Percentiles rank a stretch among this genome's conserved stretches.
These are phyloP conservation scores for Centrocercus urophasianus DNA, from an alignment of 2,113 vertebrate genomes.

Conservation along the genomic window DNA sequence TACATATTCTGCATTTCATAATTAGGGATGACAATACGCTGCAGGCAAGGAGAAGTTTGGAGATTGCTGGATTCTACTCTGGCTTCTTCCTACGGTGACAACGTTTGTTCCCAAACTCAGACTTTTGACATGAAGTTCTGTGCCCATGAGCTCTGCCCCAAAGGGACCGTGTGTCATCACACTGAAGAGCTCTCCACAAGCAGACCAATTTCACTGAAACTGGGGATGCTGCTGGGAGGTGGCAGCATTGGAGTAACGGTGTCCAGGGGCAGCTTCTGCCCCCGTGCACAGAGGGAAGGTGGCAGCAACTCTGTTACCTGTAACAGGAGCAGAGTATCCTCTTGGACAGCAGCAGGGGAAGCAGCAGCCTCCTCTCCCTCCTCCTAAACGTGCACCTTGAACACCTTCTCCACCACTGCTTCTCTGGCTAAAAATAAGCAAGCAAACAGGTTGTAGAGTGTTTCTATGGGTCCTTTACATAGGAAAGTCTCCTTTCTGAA, in stretches of 20 bases:
- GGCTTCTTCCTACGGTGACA: conserved; percentile 10
- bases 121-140: not conserved
- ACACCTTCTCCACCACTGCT: not conserved
- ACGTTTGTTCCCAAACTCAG: not conserved
- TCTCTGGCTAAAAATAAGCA: not conserved
- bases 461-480: not conserved
- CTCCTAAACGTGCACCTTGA: not conserved
- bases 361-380: not conserved
- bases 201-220: not conserved
- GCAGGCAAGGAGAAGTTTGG: conserved; percentile 52
- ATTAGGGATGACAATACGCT: not conserved
- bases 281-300: not conserved
- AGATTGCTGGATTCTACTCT: not conserved
- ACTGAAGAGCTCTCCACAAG: not conserved
- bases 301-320: rapidly evolving
- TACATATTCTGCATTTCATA: not conserved
- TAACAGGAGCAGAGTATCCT: not conserved
- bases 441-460: not conserved
- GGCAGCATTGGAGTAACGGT: not conserved
- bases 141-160: conserved; percentile 28
- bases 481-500: not conserved
- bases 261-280: not conserved
- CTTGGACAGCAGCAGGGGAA: not conserved
- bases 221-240: not conserved
- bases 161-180: not conserved